A percentile compares a stretch with the other conserved stretches of the same genome.
Conservation (phyloP, 2,113 vertebrate species). For the Albula glossodonta region DNA sequence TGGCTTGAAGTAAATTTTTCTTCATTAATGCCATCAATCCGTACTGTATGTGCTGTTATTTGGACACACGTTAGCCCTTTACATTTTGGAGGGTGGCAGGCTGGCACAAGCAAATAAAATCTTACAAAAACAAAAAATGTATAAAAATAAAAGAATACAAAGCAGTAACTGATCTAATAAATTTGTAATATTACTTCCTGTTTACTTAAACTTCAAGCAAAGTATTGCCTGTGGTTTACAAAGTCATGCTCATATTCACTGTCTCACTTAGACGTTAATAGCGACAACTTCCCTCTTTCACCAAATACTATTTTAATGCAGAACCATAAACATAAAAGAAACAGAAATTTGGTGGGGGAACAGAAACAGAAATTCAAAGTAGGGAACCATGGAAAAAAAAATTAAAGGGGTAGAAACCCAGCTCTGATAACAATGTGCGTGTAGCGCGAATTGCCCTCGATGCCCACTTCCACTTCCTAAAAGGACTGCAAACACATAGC, state of each 20-base stretch:
- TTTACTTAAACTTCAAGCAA: not conserved
- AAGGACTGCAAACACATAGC: conserved; percentile 21
- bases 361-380: not conserved
- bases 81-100: not conserved
- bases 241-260: not conserved
- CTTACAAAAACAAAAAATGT: not conserved
- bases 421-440: conserved; percentile 25
- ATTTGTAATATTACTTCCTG: not conserved
- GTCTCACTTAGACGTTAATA: not conserved
- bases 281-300: not conserved
- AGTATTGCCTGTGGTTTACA: not conserved
- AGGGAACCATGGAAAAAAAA: not conserved
- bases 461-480: conserved; percentile 46
- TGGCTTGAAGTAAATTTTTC: not conserved
- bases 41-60: not conserved
- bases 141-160: not conserved
- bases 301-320: not conserved
- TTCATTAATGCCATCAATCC: not conserved
- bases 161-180: too few relatives aligned
- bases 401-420: conserved; percentile 2
- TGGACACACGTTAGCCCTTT: not conserved
- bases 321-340: not conserved
- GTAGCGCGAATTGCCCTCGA: conserved; percentile 28
- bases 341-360: not conserved
- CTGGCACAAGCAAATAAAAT: not conserved